phyloP scores from a whole-genome alignment of 2,113 vertebrate species.

The Scartelaos histophorus region DNA sequence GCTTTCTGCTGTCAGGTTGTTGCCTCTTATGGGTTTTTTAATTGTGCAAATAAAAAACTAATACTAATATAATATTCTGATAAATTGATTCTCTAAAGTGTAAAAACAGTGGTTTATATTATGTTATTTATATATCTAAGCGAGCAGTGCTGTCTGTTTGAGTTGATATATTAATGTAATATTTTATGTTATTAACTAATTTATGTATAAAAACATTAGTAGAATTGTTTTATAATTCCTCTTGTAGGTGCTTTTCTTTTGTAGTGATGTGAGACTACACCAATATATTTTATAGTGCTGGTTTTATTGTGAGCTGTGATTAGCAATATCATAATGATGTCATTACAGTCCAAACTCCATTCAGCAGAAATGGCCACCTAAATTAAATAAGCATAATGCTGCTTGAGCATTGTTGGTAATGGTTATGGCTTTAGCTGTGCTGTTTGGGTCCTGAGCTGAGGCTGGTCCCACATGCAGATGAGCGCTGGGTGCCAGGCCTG shows the following conservation, averaged over 20 bases:
- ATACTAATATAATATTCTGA: background rate
- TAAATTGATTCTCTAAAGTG: background rate
- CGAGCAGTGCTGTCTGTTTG: background rate
- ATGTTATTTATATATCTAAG: background rate
- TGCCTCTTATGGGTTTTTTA: slow-evolving; percentile 7
- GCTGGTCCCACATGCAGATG: slow-evolving; percentile 64
- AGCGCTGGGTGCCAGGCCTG: slow-evolving; percentile 58
- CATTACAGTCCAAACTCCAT: slow-evolving; percentile 36
- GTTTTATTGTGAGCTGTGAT: slow-evolving; percentile 17
- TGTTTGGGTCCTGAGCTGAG: slow-evolving; percentile 39
- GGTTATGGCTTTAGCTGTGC: slow-evolving; percentile 30
- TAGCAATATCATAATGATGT: slow-evolving; percentile 34
- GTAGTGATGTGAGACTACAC: slow-evolving; percentile 1
- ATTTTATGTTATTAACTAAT: background rate
- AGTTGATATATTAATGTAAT: background rate
- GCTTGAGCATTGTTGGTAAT: slow-evolving; percentile 41
- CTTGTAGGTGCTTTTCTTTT: background rate
- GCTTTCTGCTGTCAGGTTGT: slow-evolving; percentile 13
- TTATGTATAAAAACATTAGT: background rate
- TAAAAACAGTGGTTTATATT: background rate
- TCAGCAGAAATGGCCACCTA: slow-evolving; percentile 42
- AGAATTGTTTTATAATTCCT: background rate
- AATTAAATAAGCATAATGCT: slow-evolving; percentile 46
- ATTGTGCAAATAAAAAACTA: background rate
- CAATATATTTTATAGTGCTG: slow-evolving; percentile 10